These are phyloP conservation scores for Yponomeuta evonymella DNA, from an alignment of 2,888 invertebrate species.

Conservation along the genomic window DNA sequence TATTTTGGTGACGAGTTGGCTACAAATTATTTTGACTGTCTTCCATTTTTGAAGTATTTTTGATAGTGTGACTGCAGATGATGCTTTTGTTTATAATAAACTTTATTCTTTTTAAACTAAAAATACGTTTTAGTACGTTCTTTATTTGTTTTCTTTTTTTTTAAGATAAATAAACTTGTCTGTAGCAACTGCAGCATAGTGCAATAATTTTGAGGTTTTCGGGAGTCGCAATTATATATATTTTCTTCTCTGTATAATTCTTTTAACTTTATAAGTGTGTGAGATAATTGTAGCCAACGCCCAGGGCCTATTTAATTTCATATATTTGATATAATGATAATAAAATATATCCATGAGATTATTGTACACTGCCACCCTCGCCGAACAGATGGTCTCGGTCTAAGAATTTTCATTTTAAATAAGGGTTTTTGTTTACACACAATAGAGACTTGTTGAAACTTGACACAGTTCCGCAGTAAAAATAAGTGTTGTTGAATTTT, in stretches of 20 bases:
- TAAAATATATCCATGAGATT: constrained; percentile 8
- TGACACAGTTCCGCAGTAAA: constrained; percentile 65
- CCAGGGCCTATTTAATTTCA: constrained; percentile 57
- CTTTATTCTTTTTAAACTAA: neutral
- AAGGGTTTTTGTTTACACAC: constrained; percentile 48
- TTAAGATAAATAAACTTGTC: constrained; percentile 31
- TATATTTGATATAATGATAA: constrained; percentile 27
- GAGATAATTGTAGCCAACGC: constrained; percentile 74
- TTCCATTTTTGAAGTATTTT: constrained; percentile 58
- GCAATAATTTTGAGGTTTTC: constrained; percentile 58
- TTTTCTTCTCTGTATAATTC: constrained; percentile 6
- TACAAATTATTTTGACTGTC: constrained; percentile 73
- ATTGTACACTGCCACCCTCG: constrained; percentile 66
- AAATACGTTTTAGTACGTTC: neutral
- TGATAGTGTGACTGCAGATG: constrained; percentile 21
- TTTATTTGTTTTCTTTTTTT: constrained; percentile 1
- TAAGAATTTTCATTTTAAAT: constrained; percentile 11
- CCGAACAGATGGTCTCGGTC: constrained; percentile 63
- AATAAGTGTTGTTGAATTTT: constrained; percentile 75
- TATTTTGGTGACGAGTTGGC: constrained; percentile 60
- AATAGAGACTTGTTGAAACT: constrained; percentile 66
- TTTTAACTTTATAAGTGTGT: constrained; percentile 25
- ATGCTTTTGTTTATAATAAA: neutral
- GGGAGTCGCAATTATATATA: constrained; percentile 9
- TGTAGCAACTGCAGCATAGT: constrained; percentile 57